Percentiles rank a stretch among this genome's conserved stretches.
phyloP scores from a whole-genome alignment of 2,113 vertebrate genomes.

The Lamprologus tigripictilis region DNA sequence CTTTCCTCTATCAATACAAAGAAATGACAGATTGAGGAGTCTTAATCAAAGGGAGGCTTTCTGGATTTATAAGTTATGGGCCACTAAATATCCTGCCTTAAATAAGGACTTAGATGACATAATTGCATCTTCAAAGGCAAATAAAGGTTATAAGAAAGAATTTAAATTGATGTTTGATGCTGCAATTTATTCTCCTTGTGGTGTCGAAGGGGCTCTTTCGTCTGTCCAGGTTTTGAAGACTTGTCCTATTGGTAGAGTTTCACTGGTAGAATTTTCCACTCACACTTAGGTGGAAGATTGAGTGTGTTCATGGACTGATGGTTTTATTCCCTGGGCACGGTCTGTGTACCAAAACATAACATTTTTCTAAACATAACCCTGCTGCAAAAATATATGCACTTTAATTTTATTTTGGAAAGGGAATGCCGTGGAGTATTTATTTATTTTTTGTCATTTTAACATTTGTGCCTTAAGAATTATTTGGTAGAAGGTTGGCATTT shows the following conservation, averaged over 20 bases:
- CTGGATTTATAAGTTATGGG: not conserved
- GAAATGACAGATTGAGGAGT: not conserved
- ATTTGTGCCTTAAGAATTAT: not conserved
- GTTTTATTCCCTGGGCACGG: not conserved
- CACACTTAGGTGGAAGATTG: not conserved
- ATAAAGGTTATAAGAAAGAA: not conserved
- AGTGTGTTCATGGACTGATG: not conserved
- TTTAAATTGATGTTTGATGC: not conserved
- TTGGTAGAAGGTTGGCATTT: not conserved
- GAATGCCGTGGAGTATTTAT: not conserved
- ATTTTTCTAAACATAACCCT: not conserved
- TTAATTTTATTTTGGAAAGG: not conserved
- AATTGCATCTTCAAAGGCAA: not conserved
- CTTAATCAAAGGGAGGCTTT: not conserved
- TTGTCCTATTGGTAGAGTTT: not conserved
- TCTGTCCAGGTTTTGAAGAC: not conserved
- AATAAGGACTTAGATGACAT: not conserved
- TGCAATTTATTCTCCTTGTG: not conserved
- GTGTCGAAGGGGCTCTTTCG: not conserved
- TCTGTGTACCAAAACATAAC: not conserved
- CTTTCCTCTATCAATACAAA: not conserved
- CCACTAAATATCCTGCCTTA: not conserved
- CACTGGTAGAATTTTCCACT: not conserved
- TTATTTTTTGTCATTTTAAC: not conserved
- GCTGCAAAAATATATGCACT: not conserved